Evolutionary conservation across 2,797 vertebrate species (phyloP).

Genomic region (Fistularia commersonii): DNA sequence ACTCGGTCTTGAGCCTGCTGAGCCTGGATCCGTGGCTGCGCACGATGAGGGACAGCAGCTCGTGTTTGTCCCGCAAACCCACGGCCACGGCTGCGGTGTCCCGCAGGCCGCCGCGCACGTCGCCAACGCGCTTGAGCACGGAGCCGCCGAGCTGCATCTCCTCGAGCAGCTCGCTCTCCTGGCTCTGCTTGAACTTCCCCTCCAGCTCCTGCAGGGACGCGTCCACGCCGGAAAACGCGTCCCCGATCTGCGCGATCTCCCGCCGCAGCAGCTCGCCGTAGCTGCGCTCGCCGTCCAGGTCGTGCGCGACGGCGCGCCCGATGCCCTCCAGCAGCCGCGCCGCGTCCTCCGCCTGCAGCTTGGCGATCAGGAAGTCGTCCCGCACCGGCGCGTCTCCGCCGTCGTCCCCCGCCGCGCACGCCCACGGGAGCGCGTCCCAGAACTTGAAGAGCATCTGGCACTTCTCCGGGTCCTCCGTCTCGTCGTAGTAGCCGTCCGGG

Average conservation of each 20-base stretch:
- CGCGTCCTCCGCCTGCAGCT: slow-evolving; percentile 90
- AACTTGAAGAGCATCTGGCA: slow-evolving; percentile 95
- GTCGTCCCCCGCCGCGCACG: slow-evolving; percentile 69
- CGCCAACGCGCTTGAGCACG: slow-evolving; percentile 84
- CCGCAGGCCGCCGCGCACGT: slow-evolving; percentile 79
- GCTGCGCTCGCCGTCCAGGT: slow-evolving; percentile 94
- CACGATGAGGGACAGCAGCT: slow-evolving; percentile 89
- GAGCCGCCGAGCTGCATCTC: slow-evolving; percentile 82
- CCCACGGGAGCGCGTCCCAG: slow-evolving; percentile 80
- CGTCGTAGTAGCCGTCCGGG: slow-evolving; percentile 94
- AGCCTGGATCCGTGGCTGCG: slow-evolving; percentile 91
- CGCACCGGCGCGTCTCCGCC: slow-evolving; percentile 79
- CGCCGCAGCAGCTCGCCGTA: slow-evolving; percentile 88
- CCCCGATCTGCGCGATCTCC: slow-evolving; percentile 88
- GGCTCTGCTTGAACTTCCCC: slow-evolving; percentile 90
- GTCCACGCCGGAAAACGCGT: slow-evolving; percentile 89
- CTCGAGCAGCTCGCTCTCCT: slow-evolving; percentile 85
- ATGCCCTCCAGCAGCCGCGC: slow-evolving; percentile 88
- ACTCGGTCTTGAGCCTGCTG: slow-evolving; percentile 88
- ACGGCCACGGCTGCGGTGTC: slow-evolving; percentile 83
- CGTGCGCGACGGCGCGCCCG: slow-evolving; percentile 85
- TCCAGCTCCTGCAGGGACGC: slow-evolving; percentile 91
- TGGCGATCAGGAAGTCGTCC: slow-evolving; percentile 86
- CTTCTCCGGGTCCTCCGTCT: slow-evolving; percentile 91
- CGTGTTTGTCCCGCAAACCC: slow-evolving; percentile 88